Conservation (phyloP, 2,888 invertebrate species). For the Caenorhabditis sp. region DNA sequence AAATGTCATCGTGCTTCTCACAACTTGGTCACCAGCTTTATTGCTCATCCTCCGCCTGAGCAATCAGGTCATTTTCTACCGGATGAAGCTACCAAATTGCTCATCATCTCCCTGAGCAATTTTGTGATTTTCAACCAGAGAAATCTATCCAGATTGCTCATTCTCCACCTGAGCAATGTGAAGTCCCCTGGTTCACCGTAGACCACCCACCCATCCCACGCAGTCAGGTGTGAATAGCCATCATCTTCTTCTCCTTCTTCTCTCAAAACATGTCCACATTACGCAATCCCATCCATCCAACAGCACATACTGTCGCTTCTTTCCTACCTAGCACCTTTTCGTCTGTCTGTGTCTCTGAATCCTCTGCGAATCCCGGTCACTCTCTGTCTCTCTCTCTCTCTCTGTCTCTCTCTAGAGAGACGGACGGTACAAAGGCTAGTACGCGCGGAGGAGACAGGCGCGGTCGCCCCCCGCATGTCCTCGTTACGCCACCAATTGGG, state of each 20-base stretch:
- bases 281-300: conserved; percentile 14
- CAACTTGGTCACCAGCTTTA: too few species aligned
- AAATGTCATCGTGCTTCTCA: too few species aligned
- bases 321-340: not conserved
- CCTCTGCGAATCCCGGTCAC: not conserved
- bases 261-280: conserved; percentile 28
- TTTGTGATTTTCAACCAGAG: too few species aligned
- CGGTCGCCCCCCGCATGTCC: conserved; percentile 24
- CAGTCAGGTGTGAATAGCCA: conserved; percentile 25
- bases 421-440: conserved; percentile 33
- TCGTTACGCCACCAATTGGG: conserved; percentile 58
- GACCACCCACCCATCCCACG: too few species aligned
- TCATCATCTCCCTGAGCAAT: too few species aligned
- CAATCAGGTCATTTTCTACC: too few species aligned
- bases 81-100: too few species aligned
- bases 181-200: too few species aligned
- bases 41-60: too few species aligned
- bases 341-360: not conserved
- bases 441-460: conserved; percentile 40
- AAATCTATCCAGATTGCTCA: too few species aligned
- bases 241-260: conserved; percentile 3
- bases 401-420: not conserved
- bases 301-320: conserved; percentile 12
- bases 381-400: not conserved
- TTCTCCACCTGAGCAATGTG: too few species aligned